Percentiles rank a stretch among this genome's conserved stretches.
Evolutionary conservation across 2,797 vertebrate species (phyloP).

Genomic region (Acanthurus leucopareius): DNA sequence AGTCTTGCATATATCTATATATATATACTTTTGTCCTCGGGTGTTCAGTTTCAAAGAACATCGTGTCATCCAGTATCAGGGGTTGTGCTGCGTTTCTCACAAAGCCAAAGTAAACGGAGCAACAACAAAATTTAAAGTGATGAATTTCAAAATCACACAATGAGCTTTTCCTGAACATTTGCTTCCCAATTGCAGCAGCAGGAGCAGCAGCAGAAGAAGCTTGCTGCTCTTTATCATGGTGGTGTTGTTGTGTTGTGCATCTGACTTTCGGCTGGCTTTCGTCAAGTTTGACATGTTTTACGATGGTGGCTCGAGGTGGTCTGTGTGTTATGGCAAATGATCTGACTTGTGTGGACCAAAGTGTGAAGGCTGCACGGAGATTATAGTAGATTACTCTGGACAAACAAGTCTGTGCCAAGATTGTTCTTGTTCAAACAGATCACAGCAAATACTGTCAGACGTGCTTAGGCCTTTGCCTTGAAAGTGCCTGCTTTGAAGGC

Average conservation of each 20-base stretch:
- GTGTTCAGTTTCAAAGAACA: background rate
- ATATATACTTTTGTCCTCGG: background rate
- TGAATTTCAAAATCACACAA: no score
- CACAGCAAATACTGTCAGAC: slow-evolving; percentile 68
- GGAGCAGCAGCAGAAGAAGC: no score
- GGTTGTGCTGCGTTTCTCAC: background rate
- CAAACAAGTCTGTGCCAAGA: slow-evolving; percentile 83
- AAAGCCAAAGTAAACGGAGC: background rate
- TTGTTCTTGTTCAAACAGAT: slow-evolving; percentile 85
- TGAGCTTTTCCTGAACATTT: no score
- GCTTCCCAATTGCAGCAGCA: no score
- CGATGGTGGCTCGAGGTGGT: background rate
- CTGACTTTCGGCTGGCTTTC: background rate
- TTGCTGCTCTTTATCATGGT: background rate
- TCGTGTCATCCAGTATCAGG: background rate
- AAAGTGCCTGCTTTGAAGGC: slow-evolving; percentile 65
- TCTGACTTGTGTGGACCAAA: slow-evolving; percentile 15
- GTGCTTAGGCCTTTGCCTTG: slow-evolving; percentile 35
- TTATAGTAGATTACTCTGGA: slow-evolving; percentile 75
- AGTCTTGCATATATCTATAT: no score
- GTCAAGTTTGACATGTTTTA: background rate
- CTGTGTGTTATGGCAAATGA: slow-evolving; percentile 3
- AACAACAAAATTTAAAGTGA: background rate
- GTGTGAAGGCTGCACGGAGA: slow-evolving; percentile 45
- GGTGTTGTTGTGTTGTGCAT: background rate